These are phyloP conservation scores for Cranoglanis bouderius DNA, from an alignment of 2,113 vertebrate species.

Conservation along the genomic window DNA sequence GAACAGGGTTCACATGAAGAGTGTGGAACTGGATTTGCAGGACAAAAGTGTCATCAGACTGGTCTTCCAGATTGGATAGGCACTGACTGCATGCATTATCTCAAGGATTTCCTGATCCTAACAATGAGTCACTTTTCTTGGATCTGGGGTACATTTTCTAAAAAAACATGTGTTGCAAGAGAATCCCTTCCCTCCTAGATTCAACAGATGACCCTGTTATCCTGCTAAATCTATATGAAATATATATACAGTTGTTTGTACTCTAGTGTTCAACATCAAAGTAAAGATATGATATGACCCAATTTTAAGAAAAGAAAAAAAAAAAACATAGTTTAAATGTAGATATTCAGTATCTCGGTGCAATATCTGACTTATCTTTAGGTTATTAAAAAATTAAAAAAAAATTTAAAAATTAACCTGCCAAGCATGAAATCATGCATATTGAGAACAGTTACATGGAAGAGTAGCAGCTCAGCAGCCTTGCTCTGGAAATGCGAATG, in stretches of 20 bases:
- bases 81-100: neutral
- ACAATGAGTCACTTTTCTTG: neutral
- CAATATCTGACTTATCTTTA: neutral
- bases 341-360: neutral
- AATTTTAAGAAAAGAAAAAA: neutral
- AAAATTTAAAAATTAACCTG: neutral
- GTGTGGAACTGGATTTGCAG: conserved; percentile 15
- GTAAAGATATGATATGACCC: neutral
- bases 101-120: neutral
- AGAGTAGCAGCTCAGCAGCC: neutral
- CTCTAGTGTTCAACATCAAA: neutral
- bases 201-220: neutral
- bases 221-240: neutral
- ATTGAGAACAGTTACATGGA: neutral
- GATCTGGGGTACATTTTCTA: neutral
- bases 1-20: neutral
- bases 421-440: neutral
- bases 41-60: neutral
- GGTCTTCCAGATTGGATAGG: neutral
- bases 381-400: neutral
- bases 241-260: neutral
- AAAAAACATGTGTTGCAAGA: neutral
- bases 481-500: neutral
- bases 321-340: neutral
- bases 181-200: neutral